phyloP scores from a whole-genome alignment of 2,113 vertebrate species.

The Toxotes chatareus region DNA sequence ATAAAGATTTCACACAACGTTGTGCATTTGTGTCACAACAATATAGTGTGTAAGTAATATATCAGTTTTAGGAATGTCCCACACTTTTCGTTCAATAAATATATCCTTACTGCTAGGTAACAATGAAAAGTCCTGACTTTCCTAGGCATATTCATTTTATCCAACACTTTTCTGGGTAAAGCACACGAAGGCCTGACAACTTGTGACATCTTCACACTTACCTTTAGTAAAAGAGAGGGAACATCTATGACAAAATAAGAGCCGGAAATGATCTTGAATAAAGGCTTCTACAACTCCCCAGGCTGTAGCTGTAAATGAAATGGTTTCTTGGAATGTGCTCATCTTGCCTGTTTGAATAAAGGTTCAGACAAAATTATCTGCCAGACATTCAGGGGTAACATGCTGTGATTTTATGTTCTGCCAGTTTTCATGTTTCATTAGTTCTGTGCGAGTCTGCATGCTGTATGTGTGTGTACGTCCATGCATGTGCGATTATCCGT shows the following conservation, averaged over 20 bases:
- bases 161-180: background rate
- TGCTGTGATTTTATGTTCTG: conserved; percentile 40
- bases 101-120: background rate
- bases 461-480: background rate
- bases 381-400: conserved; percentile 29
- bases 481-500: conserved; percentile 31
- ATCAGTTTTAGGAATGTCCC: background rate
- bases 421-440: conserved; percentile 61
- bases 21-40: background rate
- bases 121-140: background rate
- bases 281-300: conserved; percentile 21
- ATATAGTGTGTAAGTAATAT: background rate
- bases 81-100: background rate
- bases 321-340: conserved; percentile 38
- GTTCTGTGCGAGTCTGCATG: conserved; percentile 5
- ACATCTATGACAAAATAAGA: conserved; percentile 11
- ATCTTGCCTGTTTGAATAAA: conserved; percentile 52
- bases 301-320: conserved; percentile 49
- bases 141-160: background rate
- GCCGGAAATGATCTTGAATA: conserved; percentile 18
- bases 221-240: conserved; percentile 12
- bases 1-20: background rate
- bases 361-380: conserved; percentile 38
- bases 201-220: conserved; percentile 17
- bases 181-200: background rate